Percentiles rank a stretch among this genome's conserved stretches.
These are phyloP conservation scores for Cetoscarus ocellatus DNA, from an alignment of 2,797 vertebrate genomes.

Conservation along the genomic window DNA sequence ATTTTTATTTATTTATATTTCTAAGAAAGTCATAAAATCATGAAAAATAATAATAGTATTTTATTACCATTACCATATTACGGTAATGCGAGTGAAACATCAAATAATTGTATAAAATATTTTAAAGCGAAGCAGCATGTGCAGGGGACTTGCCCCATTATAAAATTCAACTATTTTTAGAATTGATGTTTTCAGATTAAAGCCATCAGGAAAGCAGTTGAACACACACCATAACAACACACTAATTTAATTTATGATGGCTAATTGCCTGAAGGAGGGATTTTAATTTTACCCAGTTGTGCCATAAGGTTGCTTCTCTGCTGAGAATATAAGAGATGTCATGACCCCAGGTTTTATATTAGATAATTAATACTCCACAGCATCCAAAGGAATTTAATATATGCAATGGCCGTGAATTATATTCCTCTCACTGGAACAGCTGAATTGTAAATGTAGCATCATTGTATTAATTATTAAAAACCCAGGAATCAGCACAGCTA, in stretches of 20 bases:
- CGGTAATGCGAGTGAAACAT: too few relatives aligned
- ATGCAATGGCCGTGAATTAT: neutral
- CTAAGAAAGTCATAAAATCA: too few relatives aligned
- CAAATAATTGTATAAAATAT: too few relatives aligned
- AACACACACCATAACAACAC: neutral
- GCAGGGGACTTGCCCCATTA: neutral
- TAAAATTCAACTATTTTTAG: neutral
- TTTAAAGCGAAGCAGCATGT: neutral
- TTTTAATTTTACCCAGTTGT: neutral
- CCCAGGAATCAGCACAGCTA: too few relatives aligned
- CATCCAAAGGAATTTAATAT: neutral
- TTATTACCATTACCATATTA: too few relatives aligned
- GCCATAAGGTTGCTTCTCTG: neutral
- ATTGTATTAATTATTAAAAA: too few relatives aligned
- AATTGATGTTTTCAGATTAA: too few relatives aligned
- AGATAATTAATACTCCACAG: neutral
- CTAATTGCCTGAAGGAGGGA: neutral
- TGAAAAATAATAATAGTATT: too few relatives aligned
- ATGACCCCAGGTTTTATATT: slow-evolving; percentile 12
- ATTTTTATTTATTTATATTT: too few relatives aligned
- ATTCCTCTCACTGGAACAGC: neutral
- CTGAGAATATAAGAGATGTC: neutral
- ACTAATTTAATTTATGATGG: neutral
- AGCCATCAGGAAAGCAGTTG: neutral
- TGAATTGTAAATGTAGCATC: neutral